phyloP scores from a whole-genome alignment of 2,113 vertebrate genomes.

The Lucifuga dentata region DNA sequence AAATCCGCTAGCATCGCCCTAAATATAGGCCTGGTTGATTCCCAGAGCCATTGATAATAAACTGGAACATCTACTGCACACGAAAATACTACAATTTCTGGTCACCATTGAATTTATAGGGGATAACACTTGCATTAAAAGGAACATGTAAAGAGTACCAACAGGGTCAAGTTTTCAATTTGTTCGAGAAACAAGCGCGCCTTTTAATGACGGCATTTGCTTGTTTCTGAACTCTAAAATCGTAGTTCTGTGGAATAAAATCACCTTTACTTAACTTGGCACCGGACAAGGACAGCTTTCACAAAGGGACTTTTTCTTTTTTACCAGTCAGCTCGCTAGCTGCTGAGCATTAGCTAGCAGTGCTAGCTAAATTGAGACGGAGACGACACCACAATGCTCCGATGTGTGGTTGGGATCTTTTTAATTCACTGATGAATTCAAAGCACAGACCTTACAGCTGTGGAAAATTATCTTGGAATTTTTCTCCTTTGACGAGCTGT shows the following conservation, averaged over 20 bases:
- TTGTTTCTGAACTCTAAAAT: conserved; percentile 78
- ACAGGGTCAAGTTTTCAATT: conserved; percentile 88
- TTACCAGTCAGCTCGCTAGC: conserved; percentile 77
- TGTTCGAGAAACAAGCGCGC: conserved; percentile 81
- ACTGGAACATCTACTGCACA: conserved; percentile 88
- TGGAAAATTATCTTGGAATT: conserved; percentile 27
- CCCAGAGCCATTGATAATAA: conserved; percentile 87
- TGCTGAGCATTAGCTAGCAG: conserved; percentile 76
- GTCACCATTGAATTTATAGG: conserved; percentile 81
- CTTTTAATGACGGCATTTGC: conserved; percentile 78
- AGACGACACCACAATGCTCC: conserved; percentile 75
- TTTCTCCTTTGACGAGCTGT: conserved; percentile 53
- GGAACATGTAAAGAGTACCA: conserved; percentile 86
- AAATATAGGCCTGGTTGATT: conserved; percentile 85
- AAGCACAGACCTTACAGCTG: conserved; percentile 36
- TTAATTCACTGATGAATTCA: conserved; percentile 52
- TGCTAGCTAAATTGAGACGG: conserved; percentile 80
- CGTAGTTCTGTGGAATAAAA: conserved; percentile 77
- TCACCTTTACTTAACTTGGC: conserved; percentile 77
- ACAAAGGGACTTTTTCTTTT: conserved; percentile 79
- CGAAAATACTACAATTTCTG: conserved; percentile 86
- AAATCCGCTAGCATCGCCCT: conserved; percentile 89
- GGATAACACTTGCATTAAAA: conserved; percentile 84
- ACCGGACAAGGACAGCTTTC: conserved; percentile 81
- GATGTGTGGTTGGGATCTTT: conserved; percentile 57